Percentiles rank a stretch among this genome's conserved stretches.
phyloP scores from a whole-genome alignment of 2,797 vertebrate species.

The Enoplosus armatus region DNA sequence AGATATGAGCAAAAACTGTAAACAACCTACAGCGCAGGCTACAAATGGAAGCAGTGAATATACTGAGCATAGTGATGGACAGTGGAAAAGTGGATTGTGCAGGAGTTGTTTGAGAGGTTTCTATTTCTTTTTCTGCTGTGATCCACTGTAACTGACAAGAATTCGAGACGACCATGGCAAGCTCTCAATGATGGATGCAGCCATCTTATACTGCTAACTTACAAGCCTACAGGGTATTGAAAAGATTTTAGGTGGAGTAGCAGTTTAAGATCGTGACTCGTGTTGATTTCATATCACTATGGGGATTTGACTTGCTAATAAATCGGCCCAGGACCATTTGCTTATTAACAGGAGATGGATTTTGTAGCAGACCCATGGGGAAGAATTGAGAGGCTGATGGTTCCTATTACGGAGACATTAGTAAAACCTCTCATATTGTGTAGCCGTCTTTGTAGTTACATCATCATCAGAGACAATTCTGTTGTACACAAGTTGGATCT shows the following conservation, averaged over 20 bases:
- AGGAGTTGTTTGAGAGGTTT: not conserved
- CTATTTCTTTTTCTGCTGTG: not conserved
- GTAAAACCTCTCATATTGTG: constrained; percentile 54
- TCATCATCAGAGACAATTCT: constrained; percentile 37
- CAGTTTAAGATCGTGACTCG: constrained; percentile 57
- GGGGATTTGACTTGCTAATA: constrained; percentile 71
- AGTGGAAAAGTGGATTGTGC: not conserved
- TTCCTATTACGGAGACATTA: constrained; percentile 74
- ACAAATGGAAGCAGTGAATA: not conserved
- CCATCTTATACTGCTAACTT: not conserved
- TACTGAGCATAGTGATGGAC: not conserved
- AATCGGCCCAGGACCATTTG: constrained; percentile 65
- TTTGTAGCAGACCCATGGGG: constrained; percentile 63
- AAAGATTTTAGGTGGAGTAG: constrained; percentile 27
- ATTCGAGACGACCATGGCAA: not conserved
- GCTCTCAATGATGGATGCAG: not conserved
- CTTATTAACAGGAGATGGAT: constrained; percentile 79
- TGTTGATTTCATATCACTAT: constrained; percentile 64
- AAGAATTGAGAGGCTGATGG: constrained; percentile 53
- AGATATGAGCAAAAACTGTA: not conserved
- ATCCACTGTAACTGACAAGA: not conserved
- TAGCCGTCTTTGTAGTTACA: constrained; percentile 48
- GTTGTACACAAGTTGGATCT: constrained; percentile 9
- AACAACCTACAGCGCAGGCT: not conserved
- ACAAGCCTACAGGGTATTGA: constrained; percentile 3